Base-by-base conservation (phyloP, 2,888 invertebrate species). In the Volucella bombylans region DNA sequence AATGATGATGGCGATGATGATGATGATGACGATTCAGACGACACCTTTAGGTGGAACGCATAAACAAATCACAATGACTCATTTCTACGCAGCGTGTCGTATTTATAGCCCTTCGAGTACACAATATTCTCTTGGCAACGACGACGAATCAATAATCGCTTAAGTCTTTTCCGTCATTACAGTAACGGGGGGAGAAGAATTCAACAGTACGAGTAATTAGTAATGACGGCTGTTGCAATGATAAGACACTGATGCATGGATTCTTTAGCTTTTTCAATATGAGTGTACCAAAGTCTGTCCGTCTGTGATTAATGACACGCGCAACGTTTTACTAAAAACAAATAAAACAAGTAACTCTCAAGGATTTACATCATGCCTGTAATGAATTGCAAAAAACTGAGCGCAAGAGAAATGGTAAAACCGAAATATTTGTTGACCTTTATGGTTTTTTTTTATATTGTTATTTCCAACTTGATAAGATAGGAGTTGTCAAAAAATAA, bases 21-120 rank as follows among this genome's bases (percentile, higher is more conserved):
- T 59, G 15, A 31, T 41, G 10, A 62, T 18, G 78, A 69, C 64
- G 74, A 52, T 31, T 59, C 43, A 45, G 73, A 73, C 73, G 74
- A 69, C 82, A 83, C 82, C 82, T 79, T 83, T 74, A 69, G 78
- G 71, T 76, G 83, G 65, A 80, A 80, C 83, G 80, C 74, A 82
- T 64, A 74, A 80, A 73, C 64, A 65, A 68, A 59, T 10, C 11
- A 57, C 10, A 23, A 80, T 83, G 83, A 83, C 80, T 80, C 83
- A 83, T 45, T 61, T 15, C 14, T 52, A 61, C 12, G 41, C 67
- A 65, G 65, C 69, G 74, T 79, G 74, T 65, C 31, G 59, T 74
- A 69, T 69, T 69, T 59, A 62, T 77, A 77, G 61, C 68, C 54
- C 55, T 50, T 71, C 38, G 55, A 68, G 68, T 78, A 78, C 77